phyloP scores from a whole-genome alignment of 64 coral and sea anemone species.

The Dendrophyllia cribrosa region DNA sequence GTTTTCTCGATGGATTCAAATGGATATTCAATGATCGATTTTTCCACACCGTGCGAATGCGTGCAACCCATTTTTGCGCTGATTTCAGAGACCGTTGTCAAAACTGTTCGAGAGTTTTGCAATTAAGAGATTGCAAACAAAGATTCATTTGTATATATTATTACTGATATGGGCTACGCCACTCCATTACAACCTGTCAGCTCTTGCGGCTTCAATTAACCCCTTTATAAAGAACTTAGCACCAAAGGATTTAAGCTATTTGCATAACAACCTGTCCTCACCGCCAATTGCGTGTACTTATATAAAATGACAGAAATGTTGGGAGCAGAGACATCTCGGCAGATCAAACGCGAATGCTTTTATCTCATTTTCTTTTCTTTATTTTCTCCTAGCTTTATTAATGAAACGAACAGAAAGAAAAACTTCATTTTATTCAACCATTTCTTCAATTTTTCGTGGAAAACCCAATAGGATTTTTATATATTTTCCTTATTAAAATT shows the following conservation, averaged over 20 bases:
- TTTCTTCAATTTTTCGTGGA: too few relatives aligned
- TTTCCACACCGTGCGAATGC: not conserved
- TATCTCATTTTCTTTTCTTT: too few relatives aligned
- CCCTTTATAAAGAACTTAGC: not conserved
- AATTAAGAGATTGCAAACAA: not conserved
- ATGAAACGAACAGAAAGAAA: too few relatives aligned
- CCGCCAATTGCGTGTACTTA: not conserved
- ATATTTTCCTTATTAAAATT: too few relatives aligned
- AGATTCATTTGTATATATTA: not conserved
- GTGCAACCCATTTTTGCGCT: conserved; percentile 21
- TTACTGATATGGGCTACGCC: not conserved
- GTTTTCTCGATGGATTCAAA: conserved; percentile 1
- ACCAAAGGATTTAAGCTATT: not conserved
- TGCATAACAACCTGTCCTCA: not conserved
- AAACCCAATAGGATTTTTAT: too few relatives aligned
- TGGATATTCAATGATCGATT: not conserved
- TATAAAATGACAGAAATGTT: not conserved
- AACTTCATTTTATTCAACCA: too few relatives aligned
- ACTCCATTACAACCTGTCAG: not conserved
- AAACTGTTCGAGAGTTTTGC: not conserved
- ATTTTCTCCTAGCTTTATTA: too few relatives aligned
- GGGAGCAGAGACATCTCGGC: not conserved
- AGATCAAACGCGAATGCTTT: too few relatives aligned
- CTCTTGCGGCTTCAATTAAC: not conserved
- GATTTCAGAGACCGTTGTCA: not conserved